Percentiles rank a stretch among this genome's conserved stretches.
These are phyloP conservation scores for Thaumatotibia leucotreta DNA, from an alignment of 1,140 invertebrate genomes.

Conservation along the genomic window DNA sequence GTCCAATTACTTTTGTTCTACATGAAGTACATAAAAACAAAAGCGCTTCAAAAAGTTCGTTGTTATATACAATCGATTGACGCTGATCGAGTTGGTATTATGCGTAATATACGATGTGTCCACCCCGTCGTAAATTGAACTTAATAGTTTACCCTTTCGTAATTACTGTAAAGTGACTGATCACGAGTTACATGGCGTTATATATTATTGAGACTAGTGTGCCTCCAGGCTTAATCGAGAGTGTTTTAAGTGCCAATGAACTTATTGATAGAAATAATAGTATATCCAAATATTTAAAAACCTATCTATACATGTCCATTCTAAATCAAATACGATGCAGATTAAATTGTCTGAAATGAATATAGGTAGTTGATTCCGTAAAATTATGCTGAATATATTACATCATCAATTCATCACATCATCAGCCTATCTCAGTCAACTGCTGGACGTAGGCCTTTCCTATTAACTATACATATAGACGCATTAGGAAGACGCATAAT, in stretches of 20 bases:
- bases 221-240: neutral
- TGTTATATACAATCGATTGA: neutral
- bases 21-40: neutral
- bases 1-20: neutral
- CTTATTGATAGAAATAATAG: neutral
- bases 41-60: neutral
- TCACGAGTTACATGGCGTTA: neutral
- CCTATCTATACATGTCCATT: no score
- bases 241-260: neutral
- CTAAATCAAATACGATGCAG: no score
- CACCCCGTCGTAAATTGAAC: conserved; percentile 4
- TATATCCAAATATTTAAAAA: no score
- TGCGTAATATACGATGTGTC: neutral
- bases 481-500: no score
- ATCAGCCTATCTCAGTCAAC: no score
- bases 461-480: no score
- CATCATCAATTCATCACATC: no score
- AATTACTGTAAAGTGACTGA: conserved; percentile 5
- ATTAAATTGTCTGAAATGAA: no score
- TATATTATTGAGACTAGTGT: neutral
- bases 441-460: no score
- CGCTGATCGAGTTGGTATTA: conserved; percentile 3
- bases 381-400: no score
- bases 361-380: no score
- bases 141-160: conserved; percentile 6